Conservation (phyloP, 2,888 invertebrate species). For the Drosophila hamatofila region DNA sequence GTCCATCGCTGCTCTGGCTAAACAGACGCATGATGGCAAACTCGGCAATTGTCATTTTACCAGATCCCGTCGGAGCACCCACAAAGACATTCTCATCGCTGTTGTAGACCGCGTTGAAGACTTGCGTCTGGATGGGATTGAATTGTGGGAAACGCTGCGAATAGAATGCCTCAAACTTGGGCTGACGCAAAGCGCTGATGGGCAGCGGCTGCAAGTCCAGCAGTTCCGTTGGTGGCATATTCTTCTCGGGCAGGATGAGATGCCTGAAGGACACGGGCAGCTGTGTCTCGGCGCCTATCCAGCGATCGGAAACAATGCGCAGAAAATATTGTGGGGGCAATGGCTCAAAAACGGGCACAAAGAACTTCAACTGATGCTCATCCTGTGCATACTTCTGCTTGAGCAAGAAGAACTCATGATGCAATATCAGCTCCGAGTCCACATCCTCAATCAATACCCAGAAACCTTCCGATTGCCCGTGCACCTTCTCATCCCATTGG, state of each 20-base stretch:
- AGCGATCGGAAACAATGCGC: slow-evolving; percentile 94
- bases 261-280: slow-evolving; percentile 99
- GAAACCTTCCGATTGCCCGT: slow-evolving; percentile 93
- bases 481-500: slow-evolving; percentile 98
- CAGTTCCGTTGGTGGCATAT: slow-evolving; percentile 98
- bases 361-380: slow-evolving; percentile 98
- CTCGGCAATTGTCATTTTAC: slow-evolving; percentile 97
- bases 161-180: slow-evolving; percentile 94
- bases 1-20: slow-evolving; percentile 89
- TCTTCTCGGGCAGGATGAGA: slow-evolving; percentile 98
- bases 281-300: slow-evolving; percentile 98
- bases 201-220: slow-evolving; percentile 98
- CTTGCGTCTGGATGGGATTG: slow-evolving; percentile 99
- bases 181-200: slow-evolving; percentile 95
- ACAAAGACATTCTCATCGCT: slow-evolving; percentile 99
- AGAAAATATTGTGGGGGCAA: slow-evolving; percentile 99
- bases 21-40: slow-evolving; percentile 96
- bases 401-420: slow-evolving; percentile 97
- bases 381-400: slow-evolving; percentile 97
- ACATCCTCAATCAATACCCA: slow-evolving; percentile 96
- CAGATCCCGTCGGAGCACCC: slow-evolving; percentile 96
- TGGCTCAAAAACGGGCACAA: slow-evolving; percentile 99
- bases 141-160: slow-evolving; percentile 95
- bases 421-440: slow-evolving; percentile 95
- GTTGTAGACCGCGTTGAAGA: slow-evolving; percentile 99